Conservation (phyloP, 2,113 vertebrate species). For the Melanocharis versteri region DNA sequence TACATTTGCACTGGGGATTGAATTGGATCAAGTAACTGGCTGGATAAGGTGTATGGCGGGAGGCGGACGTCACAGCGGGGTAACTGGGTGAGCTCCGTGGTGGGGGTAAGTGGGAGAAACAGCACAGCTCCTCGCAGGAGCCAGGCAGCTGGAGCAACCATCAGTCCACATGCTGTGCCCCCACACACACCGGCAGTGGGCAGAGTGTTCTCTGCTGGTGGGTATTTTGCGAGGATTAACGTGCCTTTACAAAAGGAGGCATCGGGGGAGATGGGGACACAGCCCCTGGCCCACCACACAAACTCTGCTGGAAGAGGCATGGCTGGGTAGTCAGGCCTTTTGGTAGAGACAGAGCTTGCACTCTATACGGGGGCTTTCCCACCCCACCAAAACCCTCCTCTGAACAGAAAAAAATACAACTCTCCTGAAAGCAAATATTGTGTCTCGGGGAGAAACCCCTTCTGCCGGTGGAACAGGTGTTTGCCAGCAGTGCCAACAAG, state of each 20-base stretch:
- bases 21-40: neutral
- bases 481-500: neutral
- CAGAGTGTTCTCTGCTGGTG: neutral
- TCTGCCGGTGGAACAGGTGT: neutral
- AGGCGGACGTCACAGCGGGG: accelerated
- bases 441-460: neutral
- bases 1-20: neutral
- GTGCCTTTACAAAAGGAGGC: neutral
- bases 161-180: neutral
- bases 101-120: neutral
- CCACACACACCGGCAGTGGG: neutral
- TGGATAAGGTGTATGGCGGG: neutral
- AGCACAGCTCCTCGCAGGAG: neutral
- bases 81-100: neutral
- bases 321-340: neutral
- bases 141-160: neutral
- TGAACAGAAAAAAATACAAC: neutral
- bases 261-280: neutral
- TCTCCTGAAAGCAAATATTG: neutral
- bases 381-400: neutral
- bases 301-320: neutral
- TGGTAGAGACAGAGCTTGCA: neutral
- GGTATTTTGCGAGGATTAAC: neutral
- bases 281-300: neutral
- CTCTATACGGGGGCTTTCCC: neutral